A percentile compares a stretch with the other conserved stretches of the same genome.
These are phyloP conservation scores for Forbesichthys papilliferus DNA, from an alignment of 2,113 vertebrate species.

Conservation along the genomic window DNA sequence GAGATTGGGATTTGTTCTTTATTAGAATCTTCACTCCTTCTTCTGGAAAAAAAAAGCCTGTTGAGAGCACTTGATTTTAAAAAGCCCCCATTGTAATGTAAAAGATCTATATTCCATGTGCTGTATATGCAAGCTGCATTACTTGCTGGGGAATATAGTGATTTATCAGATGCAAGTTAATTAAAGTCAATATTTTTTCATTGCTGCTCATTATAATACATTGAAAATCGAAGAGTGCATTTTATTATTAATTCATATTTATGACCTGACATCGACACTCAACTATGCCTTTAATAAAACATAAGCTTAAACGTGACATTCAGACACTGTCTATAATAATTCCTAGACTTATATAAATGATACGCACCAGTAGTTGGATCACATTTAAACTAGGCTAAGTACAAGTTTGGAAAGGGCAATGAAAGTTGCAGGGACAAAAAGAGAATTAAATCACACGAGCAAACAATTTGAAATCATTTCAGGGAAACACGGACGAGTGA, in stretches of 20 bases:
- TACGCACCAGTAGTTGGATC: conserved; percentile 27
- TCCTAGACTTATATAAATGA: conserved; percentile 15
- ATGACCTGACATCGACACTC: not conserved
- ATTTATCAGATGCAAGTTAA: not conserved
- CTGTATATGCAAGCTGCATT: not conserved
- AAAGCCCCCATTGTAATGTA: not conserved
- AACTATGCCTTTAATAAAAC: conserved; percentile 4
- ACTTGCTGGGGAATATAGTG: not conserved
- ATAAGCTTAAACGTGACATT: conserved; percentile 4
- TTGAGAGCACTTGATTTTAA: not conserved
- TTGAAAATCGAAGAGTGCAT: not conserved
- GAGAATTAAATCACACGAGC: not conserved
- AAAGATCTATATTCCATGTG: not conserved
- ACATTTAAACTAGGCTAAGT: conserved; percentile 10
- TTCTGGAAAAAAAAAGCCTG: not conserved
- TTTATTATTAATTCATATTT: not conserved
- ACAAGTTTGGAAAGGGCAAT: conserved; percentile 17
- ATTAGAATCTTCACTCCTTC: not conserved
- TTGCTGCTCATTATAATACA: conserved; percentile 3
- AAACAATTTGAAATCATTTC: not conserved
- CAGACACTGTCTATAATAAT: conserved; percentile 7
- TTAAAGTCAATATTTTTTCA: not conserved
- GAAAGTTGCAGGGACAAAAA: conserved; percentile 13
- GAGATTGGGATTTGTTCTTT: not conserved
- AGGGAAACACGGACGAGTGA: not conserved